A percentile compares a stretch with the other conserved stretches of the same genome.
phyloP scores from a whole-genome alignment of 35 echinoderm and acorn worm genomes.

The Lytechinus variegatus region DNA sequence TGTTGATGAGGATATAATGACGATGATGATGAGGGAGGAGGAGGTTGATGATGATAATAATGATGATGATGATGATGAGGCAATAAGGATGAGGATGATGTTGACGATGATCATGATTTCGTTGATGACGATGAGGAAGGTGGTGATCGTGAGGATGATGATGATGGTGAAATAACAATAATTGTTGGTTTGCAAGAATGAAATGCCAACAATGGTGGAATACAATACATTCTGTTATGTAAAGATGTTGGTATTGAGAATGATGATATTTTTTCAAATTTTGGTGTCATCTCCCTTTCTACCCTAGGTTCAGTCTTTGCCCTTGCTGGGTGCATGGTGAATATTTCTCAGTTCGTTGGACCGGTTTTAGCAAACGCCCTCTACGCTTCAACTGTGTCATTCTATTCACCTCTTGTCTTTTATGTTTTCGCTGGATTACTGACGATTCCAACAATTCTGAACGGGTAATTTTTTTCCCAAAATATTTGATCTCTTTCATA shows the following conservation, averaged over 20 bases:
- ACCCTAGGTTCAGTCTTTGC: conserved; percentile 6
- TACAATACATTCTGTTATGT: too few species aligned
- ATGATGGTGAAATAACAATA: not conserved
- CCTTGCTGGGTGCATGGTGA: conserved; percentile 15
- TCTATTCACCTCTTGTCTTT: conserved; percentile 22
- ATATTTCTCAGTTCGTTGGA: conserved; percentile 7
- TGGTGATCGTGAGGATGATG: too few species aligned
- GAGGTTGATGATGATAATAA: too few species aligned
- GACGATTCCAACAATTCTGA: not conserved
- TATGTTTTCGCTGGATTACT: not conserved
- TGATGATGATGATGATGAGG: too few species aligned
- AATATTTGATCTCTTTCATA: too few species aligned
- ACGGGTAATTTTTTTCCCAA: not conserved
- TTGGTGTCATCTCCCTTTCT: not conserved
- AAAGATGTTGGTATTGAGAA: too few species aligned
- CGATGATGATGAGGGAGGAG: not conserved
- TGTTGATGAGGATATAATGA: too few species aligned
- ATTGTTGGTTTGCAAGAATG: not conserved
- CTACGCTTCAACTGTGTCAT: conserved; percentile 21
- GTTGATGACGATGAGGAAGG: too few species aligned
- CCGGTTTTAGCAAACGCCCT: conserved; percentile 25
- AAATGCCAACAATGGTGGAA: not conserved
- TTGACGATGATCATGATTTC: too few species aligned
- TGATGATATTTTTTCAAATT: not conserved
- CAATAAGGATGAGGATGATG: too few species aligned